Percentiles rank a stretch among this genome's conserved stretches.
phyloP scores from a whole-genome alignment of 2,113 vertebrate species.

The Argyrosomus japonicus region DNA sequence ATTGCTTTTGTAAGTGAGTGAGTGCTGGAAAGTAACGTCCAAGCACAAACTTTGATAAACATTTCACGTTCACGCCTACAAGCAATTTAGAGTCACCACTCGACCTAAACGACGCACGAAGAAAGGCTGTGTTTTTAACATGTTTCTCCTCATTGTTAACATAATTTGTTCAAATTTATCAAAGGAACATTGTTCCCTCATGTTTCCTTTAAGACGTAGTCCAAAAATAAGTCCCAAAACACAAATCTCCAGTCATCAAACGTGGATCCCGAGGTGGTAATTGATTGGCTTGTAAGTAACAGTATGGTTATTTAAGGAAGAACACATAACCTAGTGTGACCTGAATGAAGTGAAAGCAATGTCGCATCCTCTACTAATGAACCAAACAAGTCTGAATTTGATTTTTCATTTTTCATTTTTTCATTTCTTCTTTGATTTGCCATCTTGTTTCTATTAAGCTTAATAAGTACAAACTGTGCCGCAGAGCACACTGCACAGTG shows the following conservation, averaged over 20 bases:
- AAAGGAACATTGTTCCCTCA: slow-evolving; percentile 8
- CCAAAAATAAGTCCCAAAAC: not conserved
- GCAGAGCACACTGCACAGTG: not conserved
- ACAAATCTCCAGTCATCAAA: not conserved
- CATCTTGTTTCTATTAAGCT: slow-evolving; percentile 24
- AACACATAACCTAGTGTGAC: not conserved
- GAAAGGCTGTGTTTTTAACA: not conserved
- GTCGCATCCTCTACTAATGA: not conserved
- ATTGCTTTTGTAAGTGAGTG: not conserved
- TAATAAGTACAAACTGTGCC: slow-evolving; percentile 5
- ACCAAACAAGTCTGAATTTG: not conserved
- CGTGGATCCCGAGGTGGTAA: not conserved
- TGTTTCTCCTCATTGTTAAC: not conserved
- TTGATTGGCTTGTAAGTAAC: not conserved
- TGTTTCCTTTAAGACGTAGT: not conserved
- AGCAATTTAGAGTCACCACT: too few species aligned
- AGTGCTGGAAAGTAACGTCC: not conserved
- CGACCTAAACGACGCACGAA: not conserved
- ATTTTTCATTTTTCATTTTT: too few species aligned
- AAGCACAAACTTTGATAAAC: not conserved
- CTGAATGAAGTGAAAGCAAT: not conserved
- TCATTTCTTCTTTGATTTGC: not conserved
- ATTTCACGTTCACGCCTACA: not conserved
- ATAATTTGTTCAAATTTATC: not conserved
- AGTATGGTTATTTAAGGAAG: not conserved